Base-by-base conservation (phyloP, 2,113 vertebrate species). In the Zosterops pallidus region DNA sequence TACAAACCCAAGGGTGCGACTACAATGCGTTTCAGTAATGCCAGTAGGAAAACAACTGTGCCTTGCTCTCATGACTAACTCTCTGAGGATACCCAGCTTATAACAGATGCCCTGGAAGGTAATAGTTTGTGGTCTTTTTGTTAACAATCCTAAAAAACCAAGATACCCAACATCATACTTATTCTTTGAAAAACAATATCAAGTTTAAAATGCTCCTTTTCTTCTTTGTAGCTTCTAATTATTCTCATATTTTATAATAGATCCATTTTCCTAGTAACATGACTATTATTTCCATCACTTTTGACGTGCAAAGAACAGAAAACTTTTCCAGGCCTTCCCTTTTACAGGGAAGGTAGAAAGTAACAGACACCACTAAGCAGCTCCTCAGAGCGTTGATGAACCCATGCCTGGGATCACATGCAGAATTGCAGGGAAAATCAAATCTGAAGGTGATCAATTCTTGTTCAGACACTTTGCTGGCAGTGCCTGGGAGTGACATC, bases 361-460 rank as follows among this genome's bases (percentile, higher is more conserved):
- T 7, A 72, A 31, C 10, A 28, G 42, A 67, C 2, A 52, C 2
- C 1, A 18, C 9, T 1, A 67, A 23, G 37, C 24, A 83, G 57
- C 35, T 80, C 14, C 39, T 53, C 12, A 35, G 50, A 74, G 50
- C 4, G 1, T 4, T 75, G 52, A 56, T 2, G 8, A 47, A 24
- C 31, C 31, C 2, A 3, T 1, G 4, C 6, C 17, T 0, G 0
- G 44, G 46, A 42, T 52, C 21, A 25, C 18, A n/a, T 2, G 10
- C 35, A 65, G 79, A 91, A 65, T 1, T 70, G 24, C 22, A 75
- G 28, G 19, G 31, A 78, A 90, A 62, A 78, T 39, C 25, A 41
- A 11, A 10, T 11, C 26, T 69, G 25, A 64, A 39, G 52, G 33
- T n/a, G 21, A 70, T 9, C 19, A 44, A 0, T 14, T 47, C 55